Evolutionary conservation across 2,113 vertebrate genomes (phyloP), one percentile per base, ranked within the genome.

Genomic region (Neodontobutis hainanensis): DNA sequence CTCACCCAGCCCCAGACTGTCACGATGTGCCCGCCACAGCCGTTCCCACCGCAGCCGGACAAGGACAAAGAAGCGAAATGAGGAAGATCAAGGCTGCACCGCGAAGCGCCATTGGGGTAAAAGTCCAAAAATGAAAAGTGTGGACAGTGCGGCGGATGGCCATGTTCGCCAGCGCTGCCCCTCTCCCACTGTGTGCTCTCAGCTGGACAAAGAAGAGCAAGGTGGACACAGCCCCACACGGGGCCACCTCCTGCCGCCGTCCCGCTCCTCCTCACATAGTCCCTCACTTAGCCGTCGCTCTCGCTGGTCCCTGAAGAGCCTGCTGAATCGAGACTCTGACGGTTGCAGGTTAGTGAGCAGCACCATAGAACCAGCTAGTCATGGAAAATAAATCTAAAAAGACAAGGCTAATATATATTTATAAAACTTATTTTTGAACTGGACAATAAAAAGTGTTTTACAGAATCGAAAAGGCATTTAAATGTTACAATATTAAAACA

Each of bases 341-440:
- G 81, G 87, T 82, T 89, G 88, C 91, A 93, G 92, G 92, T 93
- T 77, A 92, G 92, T 93, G 84, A 44, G 63, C 58, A 67, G 63
- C 68, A 62, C 68, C 76, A 27, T 27, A 27, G 19, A 48, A 57
- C 64, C 64, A 60, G 50, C 45, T 40, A 43, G 49, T 50, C 8
- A 45, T 11, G 7, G 4, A 45, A 43, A 48, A 36, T 6, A 2
- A 5, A 55, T 62, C 42, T 16, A 16, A 70, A 9, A 43, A 15
- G 12, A 11, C 10, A 35, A 5, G 15, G 9, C 27, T 50, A 27
- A 27, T 27, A 50, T 50, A 27, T 16, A 52, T 11, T 34, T 32
- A 10, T 27, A 15, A 27, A 27, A 27, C 19, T 3, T 8, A 50
- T 50, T 8, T 16, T 10, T 4, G 27, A 50, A 50, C 16, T 40